Percentiles rank a stretch among this genome's conserved stretches.
Conservation (phyloP, 2,113 vertebrate species). For the Gallinago media region DNA sequence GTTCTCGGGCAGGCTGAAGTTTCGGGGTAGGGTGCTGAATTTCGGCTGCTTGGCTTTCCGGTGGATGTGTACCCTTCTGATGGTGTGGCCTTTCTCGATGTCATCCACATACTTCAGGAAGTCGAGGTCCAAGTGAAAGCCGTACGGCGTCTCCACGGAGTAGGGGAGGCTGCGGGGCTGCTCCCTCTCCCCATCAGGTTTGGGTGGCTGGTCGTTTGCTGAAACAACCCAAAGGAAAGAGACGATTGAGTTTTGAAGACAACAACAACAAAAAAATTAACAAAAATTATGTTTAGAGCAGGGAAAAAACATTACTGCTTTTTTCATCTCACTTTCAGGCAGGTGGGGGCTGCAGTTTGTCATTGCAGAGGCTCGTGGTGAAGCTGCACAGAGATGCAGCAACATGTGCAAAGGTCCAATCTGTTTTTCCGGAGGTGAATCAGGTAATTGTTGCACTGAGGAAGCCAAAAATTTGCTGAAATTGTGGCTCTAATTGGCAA, state of each 20-base stretch:
- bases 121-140: slow-evolving; percentile 96
- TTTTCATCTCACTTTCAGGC: not conserved
- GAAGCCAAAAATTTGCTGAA: not conserved
- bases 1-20: slow-evolving; percentile 93
- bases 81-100: slow-evolving; percentile 98
- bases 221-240: slow-evolving; percentile 3
- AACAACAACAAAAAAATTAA: not conserved
- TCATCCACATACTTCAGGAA: slow-evolving; percentile 99
- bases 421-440: not conserved
- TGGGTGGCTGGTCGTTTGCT: slow-evolving; percentile 83
- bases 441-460: not conserved
- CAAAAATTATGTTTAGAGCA: not conserved
- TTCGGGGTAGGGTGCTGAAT: slow-evolving; percentile 94
- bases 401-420: not conserved
- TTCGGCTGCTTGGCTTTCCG: slow-evolving; percentile 90
- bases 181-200: slow-evolving; percentile 77
- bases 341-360: not conserved
- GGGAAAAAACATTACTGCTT: not conserved
- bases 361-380: not conserved
- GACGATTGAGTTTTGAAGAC: not conserved
- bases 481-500: slow-evolving; percentile 24
- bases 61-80: slow-evolving; percentile 93
- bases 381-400: not conserved
- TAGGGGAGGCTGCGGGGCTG: slow-evolving; percentile 90
- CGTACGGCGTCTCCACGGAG: slow-evolving; percentile 96